Evolutionary conservation across 1,140 invertebrate species (phyloP).

Genomic region (Coptotermes formosanus): DNA sequence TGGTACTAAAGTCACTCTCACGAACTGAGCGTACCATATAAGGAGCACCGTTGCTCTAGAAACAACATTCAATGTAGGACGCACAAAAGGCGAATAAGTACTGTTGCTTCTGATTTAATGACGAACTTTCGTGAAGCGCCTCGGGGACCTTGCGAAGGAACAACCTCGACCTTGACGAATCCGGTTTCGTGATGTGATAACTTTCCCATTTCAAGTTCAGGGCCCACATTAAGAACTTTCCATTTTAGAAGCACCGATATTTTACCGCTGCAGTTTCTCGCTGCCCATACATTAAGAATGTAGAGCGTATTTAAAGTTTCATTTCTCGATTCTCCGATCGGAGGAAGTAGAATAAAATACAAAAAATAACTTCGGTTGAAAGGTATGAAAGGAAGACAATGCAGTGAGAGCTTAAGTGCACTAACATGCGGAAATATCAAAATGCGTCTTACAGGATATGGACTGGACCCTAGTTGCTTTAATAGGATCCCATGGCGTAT

Average conservation of each 20-base stretch:
- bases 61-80: neutral
- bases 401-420: no score
- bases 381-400: no score
- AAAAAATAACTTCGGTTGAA: no score
- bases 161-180: neutral
- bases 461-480: no score
- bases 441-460: no score
- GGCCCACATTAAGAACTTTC: neutral
- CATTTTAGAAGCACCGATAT: neutral
- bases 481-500: no score
- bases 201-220: constrained; percentile 2
- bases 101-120: neutral
- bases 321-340: no score
- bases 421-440: no score
- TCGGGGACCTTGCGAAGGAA: neutral
- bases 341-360: no score
- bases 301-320: no score
- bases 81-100: neutral
- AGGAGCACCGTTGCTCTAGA: neutral
- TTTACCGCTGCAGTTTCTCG: neutral
- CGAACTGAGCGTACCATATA: neutral
- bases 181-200: neutral
- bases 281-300: neutral
- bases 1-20: neutral
- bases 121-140: neutral